Conservation (phyloP, 2,888 invertebrate species). For the Cynaeus angustus region DNA sequence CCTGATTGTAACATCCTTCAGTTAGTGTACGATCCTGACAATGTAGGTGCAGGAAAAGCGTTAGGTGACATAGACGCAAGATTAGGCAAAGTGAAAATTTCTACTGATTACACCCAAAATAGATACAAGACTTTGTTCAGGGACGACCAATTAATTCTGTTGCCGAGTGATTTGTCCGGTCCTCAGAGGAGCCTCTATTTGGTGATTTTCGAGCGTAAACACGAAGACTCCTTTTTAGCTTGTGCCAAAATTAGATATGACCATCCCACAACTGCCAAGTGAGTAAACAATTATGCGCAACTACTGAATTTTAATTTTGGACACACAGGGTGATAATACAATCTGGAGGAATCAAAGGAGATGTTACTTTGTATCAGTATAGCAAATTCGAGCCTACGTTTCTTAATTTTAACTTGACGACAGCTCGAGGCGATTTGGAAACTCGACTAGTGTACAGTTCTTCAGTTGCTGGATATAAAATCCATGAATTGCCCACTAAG, state of each 20-base stretch:
- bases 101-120: constrained; percentile 76
- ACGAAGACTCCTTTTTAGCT: constrained; percentile 84
- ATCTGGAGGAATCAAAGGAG: constrained; percentile 86
- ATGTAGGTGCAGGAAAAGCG: constrained; percentile 77
- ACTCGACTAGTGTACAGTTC: constrained; percentile 83
- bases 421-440: constrained; percentile 79
- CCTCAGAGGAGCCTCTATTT: constrained; percentile 86
- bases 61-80: constrained; percentile 87
- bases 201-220: constrained; percentile 85
- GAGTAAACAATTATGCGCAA: constrained; percentile 66
- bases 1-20: constrained; percentile 89
- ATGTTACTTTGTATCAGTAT: constrained; percentile 84
- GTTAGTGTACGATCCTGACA: constrained; percentile 88
- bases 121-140: constrained; percentile 77
- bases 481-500: constrained; percentile 82
- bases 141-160: constrained; percentile 81
- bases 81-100: constrained; percentile 84
- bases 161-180: constrained; percentile 84
- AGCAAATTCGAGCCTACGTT: constrained; percentile 90
- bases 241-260: constrained; percentile 87
- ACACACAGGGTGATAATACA: constrained; percentile 79
- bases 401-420: constrained; percentile 80
- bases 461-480: constrained; percentile 81
- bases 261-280: constrained; percentile 82
- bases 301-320: constrained; percentile 33